Evolutionary conservation across 2,888 invertebrate genomes (phyloP), one percentile per base, ranked within the genome.

Genomic region (Amphipyra tragopoginis): DNA sequence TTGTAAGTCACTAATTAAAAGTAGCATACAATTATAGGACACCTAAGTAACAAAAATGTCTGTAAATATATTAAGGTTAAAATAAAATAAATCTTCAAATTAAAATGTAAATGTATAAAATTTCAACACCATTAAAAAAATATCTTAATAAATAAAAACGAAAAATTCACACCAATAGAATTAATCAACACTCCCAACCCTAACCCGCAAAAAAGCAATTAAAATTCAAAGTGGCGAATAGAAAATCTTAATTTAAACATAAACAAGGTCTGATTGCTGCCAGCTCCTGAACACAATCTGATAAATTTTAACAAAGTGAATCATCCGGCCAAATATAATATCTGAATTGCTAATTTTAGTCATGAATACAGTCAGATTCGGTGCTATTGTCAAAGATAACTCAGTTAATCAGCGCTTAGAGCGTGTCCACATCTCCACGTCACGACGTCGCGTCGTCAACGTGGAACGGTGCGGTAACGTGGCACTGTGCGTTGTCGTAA

Each of bases 281-380:
- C 40, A 45, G 44, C n/a, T 70, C 9, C 5, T 26, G 14, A 10
- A 39, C 43, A 54, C 21, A 44, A 53, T 64, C 48, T 56, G 65
- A 50, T 65, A 48, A 63, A 61, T 58, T 64, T 42, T 57, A 59
- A 68, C 60, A 56, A 72, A 67, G 51, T 49, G 38, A 34, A 38
- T 68, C 50, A 47, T 58, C 45, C 40, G 39, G 49, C 43, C 13
- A 55, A 79, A 79, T 54, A 56, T 63, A 42, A 58, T 63, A 71
- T 69, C 61, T 64, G 62, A 77, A 74, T 65, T 74, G 61, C 61
- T 61, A 67, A 73, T 79, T 76, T 60, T 4, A 55, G 59, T 58
- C 11, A 62, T 66, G 61, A 78, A 69, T 77, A 72, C 65, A 49
- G 51, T 47, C 13, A 13, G 51, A 72, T 72, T 65, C 1, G 33